Evolutionary conservation across 2,888 invertebrate species (phyloP), one percentile per base, ranked within the genome.

Genomic region (Drosophila pullipes): DNA sequence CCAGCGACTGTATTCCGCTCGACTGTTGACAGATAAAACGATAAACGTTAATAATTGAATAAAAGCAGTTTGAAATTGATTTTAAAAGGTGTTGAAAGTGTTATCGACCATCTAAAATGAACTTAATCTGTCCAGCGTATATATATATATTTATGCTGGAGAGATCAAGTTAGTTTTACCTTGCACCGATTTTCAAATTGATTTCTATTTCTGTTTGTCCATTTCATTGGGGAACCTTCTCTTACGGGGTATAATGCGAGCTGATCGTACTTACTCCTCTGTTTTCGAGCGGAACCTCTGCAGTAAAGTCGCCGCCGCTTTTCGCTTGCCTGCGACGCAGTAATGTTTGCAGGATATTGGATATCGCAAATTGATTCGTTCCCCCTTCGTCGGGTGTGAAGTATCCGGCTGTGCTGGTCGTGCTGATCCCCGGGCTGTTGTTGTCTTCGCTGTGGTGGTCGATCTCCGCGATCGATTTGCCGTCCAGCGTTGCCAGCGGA

Each of bases 401-500:
- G 5, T 86, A 78, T 64, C 88, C 83, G 7, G 75, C 61, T 10
- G 82, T 69, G 44, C 69, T 78, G 53, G 53, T 72, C 13, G 55
- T 69, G 74, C 78, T 74, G 76, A 66, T 69, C 44, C 80, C 69
- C 33, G 54, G 72, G 69, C 57, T 28, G 30, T 30, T 47, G 57
- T 28, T 11, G 61, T 53, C 31, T 18, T 31, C 50, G 63, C 35
- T 39, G 47, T 13, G 22, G 47, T 47, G 22, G 35, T 28, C n/a
- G 33, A 28, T 22, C 49, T 85, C 83, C 61, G 49, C 10, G 35
- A 78, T 58, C n/a, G 75, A 28, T 59, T 78, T 86, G 69, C 63
- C 69, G 60, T 65, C 76, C 28, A 85, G 79, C 54, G 91, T 88
- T 68, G 92, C 91, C 83, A 93, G 78, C 64, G 94, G 93, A 92